Conservation (phyloP, 1,140 invertebrate species). For the Penaeus vannamei region DNA sequence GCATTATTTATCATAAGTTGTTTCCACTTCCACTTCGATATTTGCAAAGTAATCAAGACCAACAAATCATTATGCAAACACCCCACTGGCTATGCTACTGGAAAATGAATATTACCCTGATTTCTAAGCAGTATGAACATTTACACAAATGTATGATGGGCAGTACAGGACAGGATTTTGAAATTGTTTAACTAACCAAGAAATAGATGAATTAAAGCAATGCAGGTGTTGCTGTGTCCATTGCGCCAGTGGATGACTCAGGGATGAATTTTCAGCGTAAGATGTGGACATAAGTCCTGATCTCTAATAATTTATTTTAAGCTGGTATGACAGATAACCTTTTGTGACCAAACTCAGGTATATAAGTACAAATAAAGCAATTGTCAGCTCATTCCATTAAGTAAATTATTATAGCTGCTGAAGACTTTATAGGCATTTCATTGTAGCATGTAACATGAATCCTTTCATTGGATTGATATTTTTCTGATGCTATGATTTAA, state of each 20-base stretch:
- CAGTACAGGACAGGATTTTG: slow-evolving; percentile 27
- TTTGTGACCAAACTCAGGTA: slow-evolving; percentile 37
- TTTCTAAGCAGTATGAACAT: neutral
- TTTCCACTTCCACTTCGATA: neutral
- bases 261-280: too few relatives aligned
- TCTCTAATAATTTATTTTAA: too few relatives aligned
- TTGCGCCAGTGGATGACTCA: too few relatives aligned
- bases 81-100: slow-evolving; percentile 9
- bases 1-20: too few relatives aligned
- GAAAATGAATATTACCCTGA: slow-evolving; percentile 3
- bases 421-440: too few relatives aligned
- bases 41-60: neutral
- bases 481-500: too few relatives aligned
- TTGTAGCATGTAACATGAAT: too few relatives aligned
- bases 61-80: neutral
- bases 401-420: neutral
- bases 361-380: slow-evolving; percentile 51
- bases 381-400: slow-evolving; percentile 36
- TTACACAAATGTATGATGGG: neutral
- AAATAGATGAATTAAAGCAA: neutral
- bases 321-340: too few relatives aligned
- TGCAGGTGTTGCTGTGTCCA: neutral
- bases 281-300: too few relatives aligned
- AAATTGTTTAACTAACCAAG: neutral
- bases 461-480: too few relatives aligned